phyloP scores from a whole-genome alignment of 2,888 invertebrate species.

The Nomada hirtipes region DNA sequence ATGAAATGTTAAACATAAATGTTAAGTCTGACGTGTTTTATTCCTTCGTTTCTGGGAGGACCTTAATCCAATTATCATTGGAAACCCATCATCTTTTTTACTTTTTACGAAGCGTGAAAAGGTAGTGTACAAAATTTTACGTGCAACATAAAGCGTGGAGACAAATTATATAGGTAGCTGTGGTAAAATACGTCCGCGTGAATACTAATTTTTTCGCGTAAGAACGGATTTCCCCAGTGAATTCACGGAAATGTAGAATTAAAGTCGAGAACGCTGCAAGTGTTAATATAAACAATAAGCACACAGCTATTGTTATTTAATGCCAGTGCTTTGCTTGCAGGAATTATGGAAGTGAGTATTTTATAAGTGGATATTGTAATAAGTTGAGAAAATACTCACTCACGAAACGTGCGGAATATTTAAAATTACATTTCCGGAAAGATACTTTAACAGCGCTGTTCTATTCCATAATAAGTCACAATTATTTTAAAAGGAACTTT shows the following conservation, averaged over 20 bases:
- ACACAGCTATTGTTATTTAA: too few relatives aligned
- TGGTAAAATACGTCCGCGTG: slow-evolving; percentile 1
- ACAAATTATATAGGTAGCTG: background rate
- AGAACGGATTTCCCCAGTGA: slow-evolving; percentile 14
- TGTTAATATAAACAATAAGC: background rate
- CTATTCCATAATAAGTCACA: too few relatives aligned
- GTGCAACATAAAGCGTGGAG: slow-evolving; percentile 13
- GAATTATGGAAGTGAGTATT: too few relatives aligned
- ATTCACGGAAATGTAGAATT: background rate
- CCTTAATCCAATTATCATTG: background rate
- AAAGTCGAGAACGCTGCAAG: background rate
- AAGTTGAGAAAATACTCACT: too few relatives aligned
- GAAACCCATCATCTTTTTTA: background rate
- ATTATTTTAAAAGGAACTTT: too few relatives aligned
- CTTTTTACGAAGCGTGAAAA: background rate
- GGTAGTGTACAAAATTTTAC: background rate
- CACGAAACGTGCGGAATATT: too few relatives aligned
- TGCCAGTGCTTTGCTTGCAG: too few relatives aligned
- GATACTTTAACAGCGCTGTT: too few relatives aligned
- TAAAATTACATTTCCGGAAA: background rate
- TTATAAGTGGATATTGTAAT: too few relatives aligned
- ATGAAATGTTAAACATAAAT: slow-evolving; percentile 2
- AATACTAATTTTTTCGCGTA: slow-evolving; percentile 2
- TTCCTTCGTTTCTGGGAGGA: background rate
- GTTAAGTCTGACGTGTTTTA: background rate